Conservation (phyloP, 2,113 vertebrate species). For the Stigmatopora argus region DNA sequence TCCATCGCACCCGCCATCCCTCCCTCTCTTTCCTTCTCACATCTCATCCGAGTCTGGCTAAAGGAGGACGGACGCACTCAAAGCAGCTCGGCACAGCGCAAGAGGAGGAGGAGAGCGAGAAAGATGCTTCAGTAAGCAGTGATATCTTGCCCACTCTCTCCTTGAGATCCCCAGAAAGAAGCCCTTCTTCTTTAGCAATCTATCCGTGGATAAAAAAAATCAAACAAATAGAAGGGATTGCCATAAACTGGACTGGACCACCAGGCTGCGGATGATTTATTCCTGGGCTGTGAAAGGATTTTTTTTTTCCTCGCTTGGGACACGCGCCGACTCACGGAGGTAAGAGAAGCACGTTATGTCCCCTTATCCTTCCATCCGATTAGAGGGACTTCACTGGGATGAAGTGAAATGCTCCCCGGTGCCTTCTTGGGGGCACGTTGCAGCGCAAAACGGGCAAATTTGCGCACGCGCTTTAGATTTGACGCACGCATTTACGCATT, state of each 20-base stretch:
- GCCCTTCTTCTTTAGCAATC: neutral
- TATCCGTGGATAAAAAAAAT: neutral
- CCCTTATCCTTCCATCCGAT: neutral
- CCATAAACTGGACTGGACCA: neutral
- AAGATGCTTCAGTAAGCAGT: conserved; percentile 40
- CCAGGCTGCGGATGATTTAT: conserved; percentile 7
- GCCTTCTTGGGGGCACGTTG: neutral
- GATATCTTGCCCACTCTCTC: conserved; percentile 35
- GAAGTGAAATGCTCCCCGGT: conserved; percentile 1
- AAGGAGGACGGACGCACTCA: conserved; percentile 61
- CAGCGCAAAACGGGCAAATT: neutral
- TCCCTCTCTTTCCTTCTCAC: conserved; percentile 37
- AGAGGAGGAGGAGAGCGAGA: conserved; percentile 27
- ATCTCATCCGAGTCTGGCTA: conserved; percentile 46
- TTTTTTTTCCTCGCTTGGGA: conserved; percentile 1
- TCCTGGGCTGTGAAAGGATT: conserved; percentile 3
- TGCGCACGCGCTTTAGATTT: neutral
- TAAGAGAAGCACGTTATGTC: neutral
- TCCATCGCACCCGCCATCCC: conserved; percentile 12
- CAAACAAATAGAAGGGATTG: neutral
- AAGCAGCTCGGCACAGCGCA: conserved; percentile 12
- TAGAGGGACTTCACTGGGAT: neutral
- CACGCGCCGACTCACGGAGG: neutral
- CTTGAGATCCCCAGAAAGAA: conserved; percentile 8
- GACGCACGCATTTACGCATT: neutral